Conservation (phyloP, 2,888 invertebrate species). For the Nomada lathburiana region DNA sequence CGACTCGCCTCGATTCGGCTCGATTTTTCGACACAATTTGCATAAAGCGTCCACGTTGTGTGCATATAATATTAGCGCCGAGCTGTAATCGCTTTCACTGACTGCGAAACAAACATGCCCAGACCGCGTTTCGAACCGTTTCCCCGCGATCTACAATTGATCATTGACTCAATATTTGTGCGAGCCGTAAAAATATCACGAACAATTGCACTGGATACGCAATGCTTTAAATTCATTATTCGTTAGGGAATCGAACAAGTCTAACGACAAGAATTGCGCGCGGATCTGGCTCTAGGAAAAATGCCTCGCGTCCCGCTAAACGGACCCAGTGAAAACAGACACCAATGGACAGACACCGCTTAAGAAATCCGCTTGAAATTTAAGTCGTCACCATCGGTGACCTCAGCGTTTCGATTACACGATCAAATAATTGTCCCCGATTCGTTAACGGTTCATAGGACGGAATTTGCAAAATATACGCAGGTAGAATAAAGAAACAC, state of each 20-base stretch:
- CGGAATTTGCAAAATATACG: constrained; percentile 27
- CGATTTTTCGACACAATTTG: constrained; percentile 27
- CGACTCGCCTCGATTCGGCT: neutral
- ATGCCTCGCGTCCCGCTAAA: too few species aligned
- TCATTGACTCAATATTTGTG: neutral
- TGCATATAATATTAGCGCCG: constrained; percentile 46
- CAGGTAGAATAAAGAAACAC: constrained; percentile 27
- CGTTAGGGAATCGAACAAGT: too few species aligned
- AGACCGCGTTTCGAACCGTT: constrained; percentile 26
- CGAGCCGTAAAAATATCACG: neutral
- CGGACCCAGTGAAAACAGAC: constrained; percentile 35
- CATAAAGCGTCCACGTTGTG: constrained; percentile 31
- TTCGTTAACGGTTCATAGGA: constrained; percentile 65
- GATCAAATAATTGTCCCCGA: constrained; percentile 67
- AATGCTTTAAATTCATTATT: too few species aligned
- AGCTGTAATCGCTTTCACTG: constrained; percentile 64
- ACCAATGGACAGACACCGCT: neutral
- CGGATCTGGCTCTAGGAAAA: too few species aligned
- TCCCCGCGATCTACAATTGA: neutral
- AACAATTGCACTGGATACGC: too few species aligned
- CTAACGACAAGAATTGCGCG: too few species aligned
- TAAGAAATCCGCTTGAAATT: constrained; percentile 59
- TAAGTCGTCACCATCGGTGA: constrained; percentile 41
- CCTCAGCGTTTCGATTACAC: constrained; percentile 46
- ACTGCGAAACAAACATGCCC: constrained; percentile 48